Evolutionary conservation across 2,888 invertebrate species (phyloP), one percentile per base, ranked within the genome.

Genomic region (Lampropteryx suffumata): DNA sequence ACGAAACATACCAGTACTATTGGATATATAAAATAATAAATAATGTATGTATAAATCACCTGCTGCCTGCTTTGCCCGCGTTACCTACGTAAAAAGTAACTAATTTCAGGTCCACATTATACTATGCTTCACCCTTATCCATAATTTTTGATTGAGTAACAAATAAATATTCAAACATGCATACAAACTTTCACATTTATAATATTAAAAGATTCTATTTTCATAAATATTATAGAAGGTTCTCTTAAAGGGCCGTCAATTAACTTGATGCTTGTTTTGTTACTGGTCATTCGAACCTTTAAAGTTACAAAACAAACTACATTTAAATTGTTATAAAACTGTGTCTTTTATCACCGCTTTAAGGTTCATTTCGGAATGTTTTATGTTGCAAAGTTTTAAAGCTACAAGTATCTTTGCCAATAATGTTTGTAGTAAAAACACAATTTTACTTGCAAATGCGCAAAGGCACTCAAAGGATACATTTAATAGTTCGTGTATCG

Each of bases 361-460:
- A 33, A 13, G n/a, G 33, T 42, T n/a, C 26, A 34, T 26, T 24
- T 21, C 28, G 6, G 1, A 13, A 13, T 26, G 13, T 37, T 27
- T 24, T 26, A 14, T 10, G 12, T 9, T 30, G 21, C 7, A 24
- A 17, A 17, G 24, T 41, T 28, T 29, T 28, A 30, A 30, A 39
- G 39, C 9, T 37, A 17, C 17, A 17, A 17, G 17, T 17, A 33
- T 27, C 42, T 27, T 33, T 35, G 29, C 24, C 34, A 44, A 37
- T 40, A 40, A 35, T 59, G 62, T 55, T 63, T 36, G 58, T 62
- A 62, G 65, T 69, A 68, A 71, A 68, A 69, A 65, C 59, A 59
- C 41, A 52, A 67, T 71, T 72, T 71, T 58, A 72, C 69, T 68
- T 79, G 80, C 77, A 79, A 81, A 82, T 80, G 65, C 50, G 64